phyloP scores from a whole-genome alignment of 1,140 invertebrate genomes.

The Acyrthosiphon pisum region DNA sequence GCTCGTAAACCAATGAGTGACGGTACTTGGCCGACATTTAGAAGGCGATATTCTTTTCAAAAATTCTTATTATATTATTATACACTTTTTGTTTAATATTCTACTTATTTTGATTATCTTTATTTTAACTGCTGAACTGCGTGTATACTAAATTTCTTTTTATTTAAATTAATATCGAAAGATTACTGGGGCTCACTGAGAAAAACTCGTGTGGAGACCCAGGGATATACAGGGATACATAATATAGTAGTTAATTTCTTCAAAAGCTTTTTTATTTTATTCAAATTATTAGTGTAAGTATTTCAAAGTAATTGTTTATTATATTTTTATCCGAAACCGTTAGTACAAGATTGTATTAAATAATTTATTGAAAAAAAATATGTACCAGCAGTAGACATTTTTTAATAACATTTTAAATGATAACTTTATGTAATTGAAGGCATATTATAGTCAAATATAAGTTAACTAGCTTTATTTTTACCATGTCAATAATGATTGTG shows the following conservation, averaged over 20 bases:
- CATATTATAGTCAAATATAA: too few relatives aligned
- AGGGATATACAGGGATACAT: too few relatives aligned
- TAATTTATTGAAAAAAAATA: neutral
- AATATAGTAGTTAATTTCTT: neutral
- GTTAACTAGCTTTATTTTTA: neutral
- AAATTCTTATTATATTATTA: neutral
- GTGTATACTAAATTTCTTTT: too few relatives aligned
- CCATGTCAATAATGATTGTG: neutral
- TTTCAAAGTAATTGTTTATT: neutral
- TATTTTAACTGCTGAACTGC: neutral
- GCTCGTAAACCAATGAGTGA: neutral
- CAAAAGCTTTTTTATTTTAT: neutral
- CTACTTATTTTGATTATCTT: neutral
- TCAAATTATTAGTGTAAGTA: neutral
- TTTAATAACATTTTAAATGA: too few relatives aligned
- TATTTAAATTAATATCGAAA: too few relatives aligned
- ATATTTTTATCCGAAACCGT: neutral
- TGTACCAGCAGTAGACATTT: too few relatives aligned
- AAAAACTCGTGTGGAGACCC: too few relatives aligned
- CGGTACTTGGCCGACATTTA: neutral
- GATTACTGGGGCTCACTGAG: too few relatives aligned
- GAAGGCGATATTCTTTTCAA: neutral
- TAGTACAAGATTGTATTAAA: neutral
- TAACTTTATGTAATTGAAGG: too few relatives aligned
- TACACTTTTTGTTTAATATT: neutral